phyloP scores from a whole-genome alignment of 2,888 invertebrate genomes.

The Stenichneumon culpator region DNA sequence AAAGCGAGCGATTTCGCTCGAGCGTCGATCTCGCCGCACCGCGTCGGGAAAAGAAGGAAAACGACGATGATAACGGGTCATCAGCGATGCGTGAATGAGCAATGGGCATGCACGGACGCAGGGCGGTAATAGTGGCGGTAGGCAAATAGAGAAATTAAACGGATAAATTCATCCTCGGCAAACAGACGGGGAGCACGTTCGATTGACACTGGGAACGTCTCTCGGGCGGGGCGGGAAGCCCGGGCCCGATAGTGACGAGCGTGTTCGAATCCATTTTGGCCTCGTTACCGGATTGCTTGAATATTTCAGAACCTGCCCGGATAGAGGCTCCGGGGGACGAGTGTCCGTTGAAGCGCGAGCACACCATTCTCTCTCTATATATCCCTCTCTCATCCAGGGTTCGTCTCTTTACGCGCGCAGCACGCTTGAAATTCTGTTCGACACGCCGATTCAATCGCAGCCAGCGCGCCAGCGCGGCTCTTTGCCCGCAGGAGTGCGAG shows the following conservation, averaged over 20 bases:
- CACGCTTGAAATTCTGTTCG: conserved; percentile 35
- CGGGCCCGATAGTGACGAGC: conserved; percentile 61
- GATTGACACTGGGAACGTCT: conserved; percentile 64
- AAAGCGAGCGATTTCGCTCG: background rate
- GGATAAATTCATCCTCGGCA: conserved; percentile 68
- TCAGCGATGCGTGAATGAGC: conserved; percentile 25
- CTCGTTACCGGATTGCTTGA: conserved; percentile 70
- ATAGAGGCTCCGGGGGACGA: conserved; percentile 16
- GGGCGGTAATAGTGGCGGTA: conserved; percentile 3
- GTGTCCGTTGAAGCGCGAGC: conserved; percentile 26
- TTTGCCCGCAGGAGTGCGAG: conserved; percentile 22
- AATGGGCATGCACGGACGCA: background rate
- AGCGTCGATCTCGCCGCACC: no score
- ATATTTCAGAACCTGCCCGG: conserved; percentile 65
- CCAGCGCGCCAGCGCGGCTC: background rate
- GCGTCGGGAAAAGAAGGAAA: background rate
- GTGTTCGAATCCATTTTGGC: conserved; percentile 75
- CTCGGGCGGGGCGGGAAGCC: conserved; percentile 49
- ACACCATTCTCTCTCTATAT: background rate
- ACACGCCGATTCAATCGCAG: conserved; percentile 28
- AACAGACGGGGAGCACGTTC: conserved; percentile 63
- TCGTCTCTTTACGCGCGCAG: conserved; percentile 15
- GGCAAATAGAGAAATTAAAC: conserved; percentile 66
- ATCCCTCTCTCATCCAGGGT: background rate
- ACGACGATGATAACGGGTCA: background rate